Percentiles rank a stretch among this genome's conserved stretches.
Evolutionary conservation across 1,140 invertebrate species (phyloP).

Genomic region (Drosophila orena): DNA sequence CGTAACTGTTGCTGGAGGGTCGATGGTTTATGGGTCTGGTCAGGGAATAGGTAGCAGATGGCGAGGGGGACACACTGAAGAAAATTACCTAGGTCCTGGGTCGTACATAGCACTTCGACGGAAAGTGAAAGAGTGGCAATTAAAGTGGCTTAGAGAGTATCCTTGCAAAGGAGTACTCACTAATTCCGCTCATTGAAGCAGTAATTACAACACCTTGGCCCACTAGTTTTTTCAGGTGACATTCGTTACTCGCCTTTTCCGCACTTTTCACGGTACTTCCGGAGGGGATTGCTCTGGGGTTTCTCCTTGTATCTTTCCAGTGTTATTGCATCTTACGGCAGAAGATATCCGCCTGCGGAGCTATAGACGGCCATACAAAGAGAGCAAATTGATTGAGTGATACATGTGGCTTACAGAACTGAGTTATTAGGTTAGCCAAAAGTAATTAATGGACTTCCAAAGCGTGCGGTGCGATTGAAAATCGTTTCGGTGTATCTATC

Average conservation of each 20-base stretch:
- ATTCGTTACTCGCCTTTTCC: slow-evolving; percentile 54
- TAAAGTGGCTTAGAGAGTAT: no score
- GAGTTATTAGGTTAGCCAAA: slow-evolving; percentile 37
- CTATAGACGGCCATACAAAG: not conserved
- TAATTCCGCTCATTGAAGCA: no score
- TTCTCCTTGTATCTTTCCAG: slow-evolving; percentile 5
- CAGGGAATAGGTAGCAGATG: slow-evolving; percentile 35
- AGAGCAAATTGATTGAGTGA: slow-evolving; percentile 31
- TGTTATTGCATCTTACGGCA: not conserved
- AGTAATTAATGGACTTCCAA: slow-evolving; percentile 35
- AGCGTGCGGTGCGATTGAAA: slow-evolving; percentile 12
- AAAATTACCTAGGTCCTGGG: not conserved
- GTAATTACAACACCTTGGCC: no score
- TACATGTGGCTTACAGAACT: slow-evolving; percentile 21
- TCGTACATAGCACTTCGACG: no score
- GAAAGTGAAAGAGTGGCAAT: no score
- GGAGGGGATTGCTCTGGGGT: slow-evolving; percentile 36
- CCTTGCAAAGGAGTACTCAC: no score
- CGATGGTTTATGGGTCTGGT: slow-evolving; percentile 42
- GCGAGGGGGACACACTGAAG: slow-evolving; percentile 8
- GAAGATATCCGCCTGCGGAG: not conserved
- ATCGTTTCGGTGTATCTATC: slow-evolving; percentile 9
- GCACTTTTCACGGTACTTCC: slow-evolving; percentile 47
- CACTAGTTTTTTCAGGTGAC: not conserved
- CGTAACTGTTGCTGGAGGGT: slow-evolving; percentile 32